Evolutionary conservation across 2,888 invertebrate genomes (phyloP), one percentile per base, ranked within the genome.

Genomic region (Dermolepida albohirtum): DNA sequence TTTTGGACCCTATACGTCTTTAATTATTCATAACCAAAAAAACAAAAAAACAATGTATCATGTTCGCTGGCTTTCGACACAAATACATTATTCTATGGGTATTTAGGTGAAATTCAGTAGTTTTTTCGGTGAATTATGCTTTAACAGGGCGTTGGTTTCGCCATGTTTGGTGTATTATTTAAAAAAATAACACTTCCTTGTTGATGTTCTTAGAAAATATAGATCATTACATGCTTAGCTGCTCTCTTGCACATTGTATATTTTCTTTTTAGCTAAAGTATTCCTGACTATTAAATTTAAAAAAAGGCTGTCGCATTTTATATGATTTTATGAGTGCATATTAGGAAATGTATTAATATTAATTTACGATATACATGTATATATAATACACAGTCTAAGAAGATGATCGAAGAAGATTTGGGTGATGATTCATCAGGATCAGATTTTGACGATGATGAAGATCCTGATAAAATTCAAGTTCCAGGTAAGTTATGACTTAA

Each of bases 391-490:
- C 40, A 68, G 68, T 68, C 68, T 17, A 68, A 80, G 66, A 65
- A 74, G 67, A 73, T 74, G 68, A 82, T 81, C 79, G 81, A 81
- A 47, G 82, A 81, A 65, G 82, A 88, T 71, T 79, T 82, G 17
- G 65, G 51, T 67, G 85, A 86, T 69, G 86, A 86, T 69, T 85
- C 87, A 71, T 87, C 87, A 44, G 89, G 87, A 50, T 89, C 88
- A 40, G 93, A 93, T 81, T 93, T 93, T 78, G 93, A 93, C 80
- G 93, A 94, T 77, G 94, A 94, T 82, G 94, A 93, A 76, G 95
- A 95, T 86, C 95, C 95, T 67, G 95, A 95, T 83, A 94, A 92
- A 85, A 91, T 94, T 84, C 93, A 94, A 88, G 94, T 95, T 50
- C 95, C 95, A 81, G 95, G 94, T 92, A 83, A 84, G 82, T 78